Evolutionary conservation across 92 coral and sea anemone genomes (phyloP).

Genomic region (Heteractis magnifica): DNA sequence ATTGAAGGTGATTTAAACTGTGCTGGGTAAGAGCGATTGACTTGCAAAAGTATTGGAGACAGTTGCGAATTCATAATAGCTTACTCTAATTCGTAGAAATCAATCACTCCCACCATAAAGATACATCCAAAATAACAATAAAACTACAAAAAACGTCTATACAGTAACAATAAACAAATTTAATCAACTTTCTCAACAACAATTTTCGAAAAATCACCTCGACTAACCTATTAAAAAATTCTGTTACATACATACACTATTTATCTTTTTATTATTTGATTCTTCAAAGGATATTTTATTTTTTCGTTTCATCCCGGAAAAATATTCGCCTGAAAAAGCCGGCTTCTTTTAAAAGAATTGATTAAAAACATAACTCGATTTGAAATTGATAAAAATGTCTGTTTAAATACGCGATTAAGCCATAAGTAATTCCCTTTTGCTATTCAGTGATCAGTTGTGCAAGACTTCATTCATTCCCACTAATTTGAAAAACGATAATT

Average conservation of each 20-base stretch:
- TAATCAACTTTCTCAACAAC: constrained; percentile 7
- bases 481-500: constrained; percentile 22
- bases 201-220: background rate
- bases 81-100: background rate
- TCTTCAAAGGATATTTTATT: constrained; percentile 13
- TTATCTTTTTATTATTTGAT: constrained; percentile 18
- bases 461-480: constrained; percentile 12
- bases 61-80: constrained; percentile 10
- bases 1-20: constrained; percentile 37
- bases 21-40: constrained; percentile 17
- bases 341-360: constrained; percentile 11
- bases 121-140: constrained; percentile 9
- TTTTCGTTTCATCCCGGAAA: constrained; percentile 20
- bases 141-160: background rate
- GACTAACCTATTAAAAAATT: background rate
- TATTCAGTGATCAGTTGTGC: background rate
- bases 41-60: constrained; percentile 11
- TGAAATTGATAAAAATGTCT: constrained; percentile 28
- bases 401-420: background rate
- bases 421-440: constrained; percentile 1
- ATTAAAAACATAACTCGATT: constrained; percentile 25
- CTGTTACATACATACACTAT: background rate
- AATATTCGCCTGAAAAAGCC: constrained; percentile 14
- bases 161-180: constrained; percentile 13
- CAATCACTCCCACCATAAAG: constrained; percentile 16